phyloP scores from a whole-genome alignment of 30 jellyfish, hydroid and myxozoan species.

The Haliclystus octoradiatus region DNA sequence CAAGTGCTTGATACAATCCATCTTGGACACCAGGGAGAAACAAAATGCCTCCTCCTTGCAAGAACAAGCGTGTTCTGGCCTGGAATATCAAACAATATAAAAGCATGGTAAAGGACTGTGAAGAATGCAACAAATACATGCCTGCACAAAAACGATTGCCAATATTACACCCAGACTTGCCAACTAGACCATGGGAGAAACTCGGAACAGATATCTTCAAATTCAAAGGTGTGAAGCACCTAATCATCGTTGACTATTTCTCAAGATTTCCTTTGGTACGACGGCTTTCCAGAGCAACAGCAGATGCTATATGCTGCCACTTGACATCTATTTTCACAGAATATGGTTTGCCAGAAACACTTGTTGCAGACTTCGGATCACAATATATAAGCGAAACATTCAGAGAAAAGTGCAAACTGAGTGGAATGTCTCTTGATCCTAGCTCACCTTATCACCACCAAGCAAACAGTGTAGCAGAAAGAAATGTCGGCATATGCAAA shows the following conservation, averaged over 20 bases:
- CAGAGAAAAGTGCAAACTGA: constrained; percentile 12
- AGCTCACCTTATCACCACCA: constrained; percentile 19
- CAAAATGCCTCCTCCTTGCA: constrained; percentile 25
- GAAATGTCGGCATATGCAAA: constrained; percentile 5
- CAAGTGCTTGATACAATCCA: no score
- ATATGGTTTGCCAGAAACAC: constrained; percentile 21
- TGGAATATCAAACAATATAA: no score
- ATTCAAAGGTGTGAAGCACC: constrained; percentile 1
- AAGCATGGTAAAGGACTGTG: constrained; percentile 28
- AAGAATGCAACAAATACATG: constrained; percentile 11
- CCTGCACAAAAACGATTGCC: constrained; percentile 11
- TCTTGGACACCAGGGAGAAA: constrained; percentile 45
- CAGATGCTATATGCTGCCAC: constrained; percentile 7
- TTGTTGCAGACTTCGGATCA: constrained; percentile 33
- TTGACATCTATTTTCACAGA: constrained; percentile 8
- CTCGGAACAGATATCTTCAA: constrained; percentile 33
- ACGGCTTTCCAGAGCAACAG: constrained; percentile 8
- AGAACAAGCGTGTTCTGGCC: constrained; percentile 20
- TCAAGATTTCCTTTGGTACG: constrained; percentile 11
- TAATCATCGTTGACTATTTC: constrained; percentile 19
- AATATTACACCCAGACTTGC: constrained; percentile 10
- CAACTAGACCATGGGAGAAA: constrained; percentile 29
- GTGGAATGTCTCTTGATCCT: constrained; percentile 21
- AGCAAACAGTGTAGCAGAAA: constrained; percentile 32
- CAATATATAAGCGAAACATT: constrained; percentile 17